Evolutionary conservation across 1,140 invertebrate species (phyloP).

Genomic region (Orchesella cincta): DNA sequence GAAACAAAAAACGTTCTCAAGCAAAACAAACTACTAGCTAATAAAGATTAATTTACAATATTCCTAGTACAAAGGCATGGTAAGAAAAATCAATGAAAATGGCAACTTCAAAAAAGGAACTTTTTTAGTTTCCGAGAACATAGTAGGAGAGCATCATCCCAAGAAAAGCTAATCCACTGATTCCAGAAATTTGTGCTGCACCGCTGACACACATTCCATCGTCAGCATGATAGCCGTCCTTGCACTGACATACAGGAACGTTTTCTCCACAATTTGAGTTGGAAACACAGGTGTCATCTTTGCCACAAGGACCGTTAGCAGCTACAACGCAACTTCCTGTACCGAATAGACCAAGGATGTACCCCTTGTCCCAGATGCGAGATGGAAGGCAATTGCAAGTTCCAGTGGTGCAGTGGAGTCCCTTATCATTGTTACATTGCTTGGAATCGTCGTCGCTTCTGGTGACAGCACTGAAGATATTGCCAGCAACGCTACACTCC

Average conservation of each 20-base stretch:
- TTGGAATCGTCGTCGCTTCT: slow-evolving; percentile 4
- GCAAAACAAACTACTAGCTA: no score
- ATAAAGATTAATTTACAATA: no score
- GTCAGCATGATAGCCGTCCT: slow-evolving; percentile 3
- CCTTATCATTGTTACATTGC: background rate
- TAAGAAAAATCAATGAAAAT: background rate
- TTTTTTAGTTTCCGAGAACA: background rate
- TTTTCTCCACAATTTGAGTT: slow-evolving; percentile 23
- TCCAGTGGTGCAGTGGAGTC: background rate
- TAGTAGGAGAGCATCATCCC: background rate
- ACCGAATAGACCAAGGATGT: background rate
- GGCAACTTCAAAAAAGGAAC: background rate
- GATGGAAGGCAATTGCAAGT: background rate
- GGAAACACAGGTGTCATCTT: slow-evolving; percentile 7
- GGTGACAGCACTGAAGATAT: background rate
- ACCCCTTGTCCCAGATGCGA: slow-evolving; percentile 19
- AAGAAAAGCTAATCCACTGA: background rate
- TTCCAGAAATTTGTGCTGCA: background rate
- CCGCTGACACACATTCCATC: background rate
- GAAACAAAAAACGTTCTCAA: no score
- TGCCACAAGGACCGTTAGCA: slow-evolving; percentile 6
- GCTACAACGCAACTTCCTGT: background rate
- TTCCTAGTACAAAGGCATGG: no score
- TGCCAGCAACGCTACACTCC: slow-evolving; percentile 5
- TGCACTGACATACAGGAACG: slow-evolving; percentile 4